Percentiles rank a stretch among this genome's conserved stretches.
Conservation (phyloP, 2,888 invertebrate species). For the Xestobium rufovillosum region DNA sequence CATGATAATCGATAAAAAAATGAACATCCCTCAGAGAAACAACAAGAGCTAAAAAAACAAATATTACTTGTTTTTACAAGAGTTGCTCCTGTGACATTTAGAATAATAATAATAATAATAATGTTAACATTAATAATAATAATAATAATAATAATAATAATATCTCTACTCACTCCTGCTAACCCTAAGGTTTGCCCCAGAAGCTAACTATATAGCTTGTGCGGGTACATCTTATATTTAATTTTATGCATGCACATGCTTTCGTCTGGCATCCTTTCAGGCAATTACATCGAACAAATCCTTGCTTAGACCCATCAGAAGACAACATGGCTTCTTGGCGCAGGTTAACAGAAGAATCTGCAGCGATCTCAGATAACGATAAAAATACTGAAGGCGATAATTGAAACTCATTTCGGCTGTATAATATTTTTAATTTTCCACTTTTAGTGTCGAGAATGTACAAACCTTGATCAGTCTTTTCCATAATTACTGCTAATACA, state of each 20-base stretch:
- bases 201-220: no score
- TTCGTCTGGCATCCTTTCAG: not conserved
- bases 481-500: slow-evolving; percentile 2
- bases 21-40: no score
- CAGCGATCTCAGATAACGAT: not conserved
- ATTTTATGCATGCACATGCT: not conserved
- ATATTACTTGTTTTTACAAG: no score
- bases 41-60: no score
- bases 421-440: not conserved
- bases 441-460: slow-evolving; percentile 2
- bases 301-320: slow-evolving; percentile 1
- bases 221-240: not conserved
- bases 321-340: not conserved
- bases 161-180: no score
- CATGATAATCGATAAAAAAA: no score
- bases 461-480: not conserved
- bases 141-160: no score
- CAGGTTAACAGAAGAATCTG: not conserved
- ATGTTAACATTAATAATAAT: no score
- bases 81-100: not conserved
- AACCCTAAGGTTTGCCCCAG: no score
- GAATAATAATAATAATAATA: no score
- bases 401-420: not conserved
- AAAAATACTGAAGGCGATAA: slow-evolving; percentile 1
- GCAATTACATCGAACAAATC: not conserved